Evolutionary conservation across 2,797 vertebrate genomes (phyloP), one percentile per base, ranked within the genome.

Genomic region (Lateolabrax maculatus): DNA sequence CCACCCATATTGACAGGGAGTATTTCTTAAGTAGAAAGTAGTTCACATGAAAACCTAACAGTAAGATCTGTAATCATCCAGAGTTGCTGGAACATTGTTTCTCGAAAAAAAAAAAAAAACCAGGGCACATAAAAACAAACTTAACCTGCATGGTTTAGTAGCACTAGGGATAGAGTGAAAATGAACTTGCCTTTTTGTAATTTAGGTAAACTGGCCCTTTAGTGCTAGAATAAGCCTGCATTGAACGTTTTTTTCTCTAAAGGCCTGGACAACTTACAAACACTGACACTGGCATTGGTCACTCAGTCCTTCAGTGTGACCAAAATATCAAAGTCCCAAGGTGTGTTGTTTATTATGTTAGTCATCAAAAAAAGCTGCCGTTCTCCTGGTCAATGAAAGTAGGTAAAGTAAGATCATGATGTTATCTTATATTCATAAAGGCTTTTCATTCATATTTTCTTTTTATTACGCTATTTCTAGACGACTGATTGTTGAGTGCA

Each of bases 321-420:
- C 23, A 73, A 46, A 56, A 64, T 67, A 63, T 75, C 36, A 65
- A 72, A 70, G 41, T 66, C 65, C 49, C 8, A 48, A 72, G 53
- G 63, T 73, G 74, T 73, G 86, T 39, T 55, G 49, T 75, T 86
- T 69, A 44, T 44, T 41, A n/a, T 77, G 34, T 75, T 58, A 65
- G 37, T 70, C 31, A 75, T 48, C 19, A 56, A 61, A 46, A 61
- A 46, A 52, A 27, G 29, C 34, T 46, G 48, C 44, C 2, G 25
- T 34, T 60, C 27, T 48, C n/a, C 15, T 31, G 18, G 8, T 21
- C 0, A 3, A 21, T 36, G 1, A 44, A 44, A 62, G 37, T 52
- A 13, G 25, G 10, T 25, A n/a, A 49, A 13, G 12, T 56, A 23
- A 53, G 25, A n/a, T 71, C 25, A 34, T 43, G 2, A 25, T 36